Evolutionary conservation across 2,797 vertebrate species (phyloP), one percentile per base, ranked within the genome.

Genomic region (Vespertilio murinus): DNA sequence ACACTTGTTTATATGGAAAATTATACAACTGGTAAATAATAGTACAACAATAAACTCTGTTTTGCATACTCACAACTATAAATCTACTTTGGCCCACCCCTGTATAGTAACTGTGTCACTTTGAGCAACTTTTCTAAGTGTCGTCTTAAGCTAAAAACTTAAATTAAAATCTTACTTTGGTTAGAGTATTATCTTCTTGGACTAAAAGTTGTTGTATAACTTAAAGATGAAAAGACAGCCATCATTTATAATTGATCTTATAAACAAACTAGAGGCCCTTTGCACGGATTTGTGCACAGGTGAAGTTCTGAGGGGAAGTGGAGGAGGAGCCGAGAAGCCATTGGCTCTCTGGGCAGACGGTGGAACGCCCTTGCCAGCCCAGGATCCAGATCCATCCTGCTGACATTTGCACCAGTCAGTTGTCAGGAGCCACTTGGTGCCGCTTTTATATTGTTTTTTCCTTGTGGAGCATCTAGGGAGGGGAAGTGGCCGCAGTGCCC

Each of bases 181-280:
- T 56, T 93, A 61, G 28, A 78, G 56, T 86, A 38, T 59, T 93
- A 54, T 70, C 33, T 38, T n/a, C n/a, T 80, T 71, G 91, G 65
- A 87, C n/a, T 52, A 74, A 80, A 93, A 61, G 10, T 88, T 92
- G 91, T 42, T 73, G 5, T 67, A 22, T 81, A 81, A 45, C 23
- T 64, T 79, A 81, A 67, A 52, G n/a, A 40, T 87, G 40, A 84
- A 90, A 81, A 88, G 52, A 79, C 14, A 95, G 6, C 1, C 52
- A 71, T 52, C n/a, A 67, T 83, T 91, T 89, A 92, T 16, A 80
- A 17, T 70, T 90, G 25, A 88, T 82, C 88, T 88, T 49, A 69
- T 88, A 64, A 87, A 52, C 7, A 14, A 52, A 9, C 56, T 59
- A 59, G 10, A 59, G 23, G 56, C 23, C 23, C 23, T 28, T 5